phyloP scores from a whole-genome alignment of 92 coral and sea anemone genomes.

The Epizoanthus scotinus region DNA sequence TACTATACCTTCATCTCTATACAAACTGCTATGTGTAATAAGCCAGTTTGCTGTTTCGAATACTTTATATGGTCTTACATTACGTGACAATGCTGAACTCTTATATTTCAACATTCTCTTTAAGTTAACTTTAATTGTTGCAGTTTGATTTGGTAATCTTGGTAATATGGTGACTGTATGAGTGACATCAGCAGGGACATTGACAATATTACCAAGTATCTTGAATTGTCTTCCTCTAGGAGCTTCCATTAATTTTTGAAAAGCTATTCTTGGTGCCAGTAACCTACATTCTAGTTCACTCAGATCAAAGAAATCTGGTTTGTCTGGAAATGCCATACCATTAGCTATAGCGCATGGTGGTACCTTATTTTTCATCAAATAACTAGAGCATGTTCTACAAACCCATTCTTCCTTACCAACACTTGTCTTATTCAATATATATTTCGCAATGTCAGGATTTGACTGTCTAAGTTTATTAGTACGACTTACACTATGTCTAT shows the following conservation, averaged over 20 bases:
- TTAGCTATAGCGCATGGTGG: slow-evolving; percentile 64
- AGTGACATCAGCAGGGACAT: slow-evolving; percentile 61
- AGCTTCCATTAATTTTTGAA: slow-evolving; percentile 57
- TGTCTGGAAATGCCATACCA: slow-evolving; percentile 54
- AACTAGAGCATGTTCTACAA: slow-evolving; percentile 57
- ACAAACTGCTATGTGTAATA: slow-evolving; percentile 49
- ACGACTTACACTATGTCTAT: slow-evolving; percentile 61
- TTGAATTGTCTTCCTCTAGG: slow-evolving; percentile 45
- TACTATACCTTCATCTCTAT: slow-evolving; percentile 48
- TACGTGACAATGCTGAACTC: slow-evolving; percentile 51
- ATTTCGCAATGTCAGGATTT: slow-evolving; percentile 49
- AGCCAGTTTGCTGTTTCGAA: slow-evolving; percentile 64
- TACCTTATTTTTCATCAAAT: slow-evolving; percentile 57
- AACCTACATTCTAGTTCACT: slow-evolving; percentile 46
- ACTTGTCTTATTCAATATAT: slow-evolving; percentile 50
- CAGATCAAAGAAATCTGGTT: slow-evolving; percentile 36
- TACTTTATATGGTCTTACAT: slow-evolving; percentile 60
- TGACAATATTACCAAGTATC: slow-evolving; percentile 39
- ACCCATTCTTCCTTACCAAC: slow-evolving; percentile 57
- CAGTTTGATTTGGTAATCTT: slow-evolving; percentile 51
- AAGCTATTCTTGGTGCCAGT: slow-evolving; percentile 5
- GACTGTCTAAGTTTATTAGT: slow-evolving; percentile 50
- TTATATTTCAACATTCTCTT: slow-evolving; percentile 62
- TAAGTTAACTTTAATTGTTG: slow-evolving; percentile 61
- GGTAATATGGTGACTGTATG: slow-evolving; percentile 49